Evolutionary conservation across 2,797 vertebrate species (phyloP), one percentile per base, ranked within the genome.

Genomic region (Lepidocolaptes lacrymiger): DNA sequence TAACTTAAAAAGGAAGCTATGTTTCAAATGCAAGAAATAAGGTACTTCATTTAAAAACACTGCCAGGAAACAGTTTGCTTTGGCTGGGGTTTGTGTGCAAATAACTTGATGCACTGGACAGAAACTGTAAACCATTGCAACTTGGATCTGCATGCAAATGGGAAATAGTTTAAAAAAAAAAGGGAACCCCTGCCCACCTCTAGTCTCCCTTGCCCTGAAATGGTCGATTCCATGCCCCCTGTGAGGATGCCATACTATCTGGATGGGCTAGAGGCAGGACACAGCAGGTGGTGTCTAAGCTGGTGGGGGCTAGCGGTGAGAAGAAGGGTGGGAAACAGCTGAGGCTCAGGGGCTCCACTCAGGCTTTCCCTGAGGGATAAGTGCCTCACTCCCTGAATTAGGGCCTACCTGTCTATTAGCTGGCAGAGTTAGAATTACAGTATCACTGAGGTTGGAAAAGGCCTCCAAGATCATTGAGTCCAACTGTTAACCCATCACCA

Each of bases 331-430:
- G 48, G 51, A 43, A 76, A 55, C 43, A 84, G 59, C 71, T 1
- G 1, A 30, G 26, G 13, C 11, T 37, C 0, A 1, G 26, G 52
- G 20, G 27, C 12, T 14, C 44, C 0, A 0, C 43, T 80, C 30
- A 6, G 2, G 34, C 36, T 22, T 86, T 82, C 39, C 39, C 39
- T 18, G 20, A 49, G 22, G 44, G 44, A 23, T 15, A 14, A 22
- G 39, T 22, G 21, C 61, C 52, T 61, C 0, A 0, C 16, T 86
- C 20, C 64, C 43, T 32, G 43, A 16, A 12, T 34, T 26, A 18
- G 36, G 21, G 10, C 10, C 14, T 56, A 12, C 28, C 46, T 58
- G 6, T 16, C 6, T 36, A 1, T n/a, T 43, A 26, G 34, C 28
- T 75, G 67, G 20, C 30, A 27, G 43, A 58, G 12, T 36, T 86